These are phyloP conservation scores for Lymantria dispar DNA, from an alignment of 2,888 invertebrate species.

Conservation along the genomic window DNA sequence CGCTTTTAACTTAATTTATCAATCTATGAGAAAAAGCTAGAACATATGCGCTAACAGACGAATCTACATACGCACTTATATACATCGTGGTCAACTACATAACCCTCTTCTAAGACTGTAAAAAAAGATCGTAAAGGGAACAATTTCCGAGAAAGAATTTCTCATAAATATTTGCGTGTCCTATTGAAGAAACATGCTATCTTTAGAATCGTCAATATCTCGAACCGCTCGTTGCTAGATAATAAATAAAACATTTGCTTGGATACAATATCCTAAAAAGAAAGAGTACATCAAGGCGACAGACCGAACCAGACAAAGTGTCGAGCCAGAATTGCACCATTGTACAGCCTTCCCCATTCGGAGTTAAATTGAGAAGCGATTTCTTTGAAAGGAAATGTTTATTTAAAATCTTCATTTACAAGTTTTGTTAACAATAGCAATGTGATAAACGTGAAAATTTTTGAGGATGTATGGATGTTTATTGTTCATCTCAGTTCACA, in stretches of 20 bases:
- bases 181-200: neutral
- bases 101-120: neutral
- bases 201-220: constrained; percentile 1
- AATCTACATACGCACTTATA: too few relatives aligned
- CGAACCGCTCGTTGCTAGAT: neutral
- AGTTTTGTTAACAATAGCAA: neutral
- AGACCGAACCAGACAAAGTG: constrained; percentile 10
- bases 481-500: too few relatives aligned
- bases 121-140: neutral
- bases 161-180: constrained; percentile 2
- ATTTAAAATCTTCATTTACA: neutral
- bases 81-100: neutral
- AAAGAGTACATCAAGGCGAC: constrained; percentile 5
- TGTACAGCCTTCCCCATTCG: constrained; percentile 21
- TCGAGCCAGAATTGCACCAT: constrained; percentile 26
- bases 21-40: too few relatives aligned
- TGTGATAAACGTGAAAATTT: too few relatives aligned
- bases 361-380: constrained; percentile 31
- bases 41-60: too few relatives aligned
- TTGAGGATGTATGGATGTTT: too few relatives aligned
- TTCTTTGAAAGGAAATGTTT: constrained; percentile 34
- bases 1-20: too few relatives aligned
- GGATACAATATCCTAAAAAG: neutral
- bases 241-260: constrained; percentile 6
- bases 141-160: neutral